phyloP scores from a whole-genome alignment of 2,113 vertebrate genomes.

The Sakesphorus luctuosus region DNA sequence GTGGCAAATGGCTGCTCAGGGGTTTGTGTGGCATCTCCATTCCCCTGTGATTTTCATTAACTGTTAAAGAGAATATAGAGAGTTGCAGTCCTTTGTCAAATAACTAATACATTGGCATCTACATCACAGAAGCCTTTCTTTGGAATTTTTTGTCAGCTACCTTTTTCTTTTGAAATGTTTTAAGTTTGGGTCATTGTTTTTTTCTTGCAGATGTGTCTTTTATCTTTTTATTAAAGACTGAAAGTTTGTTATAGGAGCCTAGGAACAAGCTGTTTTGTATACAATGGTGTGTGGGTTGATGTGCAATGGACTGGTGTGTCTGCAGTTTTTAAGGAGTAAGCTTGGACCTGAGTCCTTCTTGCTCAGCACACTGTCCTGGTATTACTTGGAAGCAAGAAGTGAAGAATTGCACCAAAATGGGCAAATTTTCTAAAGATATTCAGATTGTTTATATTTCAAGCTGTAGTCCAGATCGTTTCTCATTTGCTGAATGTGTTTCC shows the following conservation, averaged over 20 bases:
- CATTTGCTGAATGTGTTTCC: neutral
- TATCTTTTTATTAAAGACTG: neutral
- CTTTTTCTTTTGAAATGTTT: neutral
- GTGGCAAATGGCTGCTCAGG: neutral
- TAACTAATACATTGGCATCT: neutral
- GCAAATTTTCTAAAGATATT: neutral
- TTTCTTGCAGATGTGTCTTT: neutral
- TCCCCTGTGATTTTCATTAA: neutral
- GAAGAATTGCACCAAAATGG: neutral
- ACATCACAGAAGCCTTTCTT: neutral
- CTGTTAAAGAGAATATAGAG: neutral
- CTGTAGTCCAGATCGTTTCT: neutral
- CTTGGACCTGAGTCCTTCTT: neutral
- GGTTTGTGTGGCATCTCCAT: neutral
- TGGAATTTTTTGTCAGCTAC: neutral
- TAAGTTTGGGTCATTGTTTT: neutral
- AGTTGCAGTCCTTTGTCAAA: neutral
- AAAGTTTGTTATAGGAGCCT: neutral
- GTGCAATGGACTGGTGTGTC: neutral
- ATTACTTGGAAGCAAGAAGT: neutral
- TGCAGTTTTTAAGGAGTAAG: neutral
- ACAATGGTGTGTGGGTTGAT: fast-evolving
- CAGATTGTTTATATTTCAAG: neutral
- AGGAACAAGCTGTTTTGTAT: neutral
- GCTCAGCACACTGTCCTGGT: neutral